Conservation (phyloP, 2,797 vertebrate species). For the Sandelia bainsii region DNA sequence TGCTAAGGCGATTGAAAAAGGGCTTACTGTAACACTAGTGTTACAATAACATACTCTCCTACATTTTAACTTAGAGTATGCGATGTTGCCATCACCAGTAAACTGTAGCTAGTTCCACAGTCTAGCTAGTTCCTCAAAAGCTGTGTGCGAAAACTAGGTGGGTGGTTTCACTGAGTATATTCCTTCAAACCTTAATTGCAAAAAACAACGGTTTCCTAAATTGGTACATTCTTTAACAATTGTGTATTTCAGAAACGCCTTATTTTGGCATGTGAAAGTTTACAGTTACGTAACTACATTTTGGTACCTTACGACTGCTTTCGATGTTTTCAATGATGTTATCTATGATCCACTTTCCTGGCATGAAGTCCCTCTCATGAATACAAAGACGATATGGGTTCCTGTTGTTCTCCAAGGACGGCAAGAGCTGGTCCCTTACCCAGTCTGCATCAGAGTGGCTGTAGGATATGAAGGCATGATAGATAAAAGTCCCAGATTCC, state of each 20-base stretch:
- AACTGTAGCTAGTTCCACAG: no score
- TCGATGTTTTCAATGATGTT: conserved; percentile 95
- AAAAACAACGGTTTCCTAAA: no score
- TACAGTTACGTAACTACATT: background rate
- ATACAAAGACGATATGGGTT: conserved; percentile 88
- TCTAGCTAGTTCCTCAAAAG: background rate
- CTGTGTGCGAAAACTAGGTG: background rate
- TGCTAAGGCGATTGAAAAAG: no score
- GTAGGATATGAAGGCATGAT: conserved; percentile 92
- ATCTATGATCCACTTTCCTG: conserved; percentile 91
- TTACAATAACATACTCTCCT: background rate
- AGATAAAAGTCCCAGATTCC: conserved; percentile 56
- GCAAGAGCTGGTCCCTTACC: conserved; percentile 87
- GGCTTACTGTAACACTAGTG: background rate
- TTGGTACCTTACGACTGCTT: conserved; percentile 85
- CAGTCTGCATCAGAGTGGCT: conserved; percentile 88
- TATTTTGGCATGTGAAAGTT: background rate
- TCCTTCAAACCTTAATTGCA: no score
- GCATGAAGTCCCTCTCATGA: conserved; percentile 91
- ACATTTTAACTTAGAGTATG: background rate
- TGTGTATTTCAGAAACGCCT: background rate
- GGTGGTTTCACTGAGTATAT: background rate
- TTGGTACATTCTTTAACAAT: background rate
- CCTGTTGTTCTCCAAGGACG: conserved; percentile 79
- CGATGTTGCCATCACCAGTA: no score